Conservation (phyloP, 2,113 vertebrate species). For the Pteruthius melanotis region DNA sequence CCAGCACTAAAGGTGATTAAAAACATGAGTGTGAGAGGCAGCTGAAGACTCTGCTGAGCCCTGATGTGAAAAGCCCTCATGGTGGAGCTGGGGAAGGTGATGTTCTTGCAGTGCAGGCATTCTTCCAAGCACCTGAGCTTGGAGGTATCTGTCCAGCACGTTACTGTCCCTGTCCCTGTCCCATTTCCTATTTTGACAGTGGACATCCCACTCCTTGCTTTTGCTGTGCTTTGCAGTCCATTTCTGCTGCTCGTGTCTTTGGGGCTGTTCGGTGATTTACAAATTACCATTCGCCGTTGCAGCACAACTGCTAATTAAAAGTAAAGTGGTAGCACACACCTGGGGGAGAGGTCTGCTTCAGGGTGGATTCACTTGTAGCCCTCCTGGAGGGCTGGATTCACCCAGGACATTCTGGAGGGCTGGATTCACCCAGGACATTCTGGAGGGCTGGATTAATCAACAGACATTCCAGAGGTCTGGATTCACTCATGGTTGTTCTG, state of each 20-base stretch:
- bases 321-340: background rate
- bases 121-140: background rate
- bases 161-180: background rate
- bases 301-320: background rate
- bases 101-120: background rate
- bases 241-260: background rate
- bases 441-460: background rate
- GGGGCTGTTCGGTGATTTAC: background rate
- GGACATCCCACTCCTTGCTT: background rate
- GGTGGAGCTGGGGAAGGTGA: background rate
- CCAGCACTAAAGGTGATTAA: background rate
- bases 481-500: background rate
- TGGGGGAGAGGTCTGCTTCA: background rate
- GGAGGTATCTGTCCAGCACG: background rate
- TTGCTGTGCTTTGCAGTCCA: background rate
- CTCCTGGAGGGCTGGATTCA: background rate
- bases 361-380: background rate
- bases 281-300: background rate
- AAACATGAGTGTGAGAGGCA: background rate
- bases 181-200: background rate
- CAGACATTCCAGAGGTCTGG: fast-evolving
- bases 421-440: background rate
- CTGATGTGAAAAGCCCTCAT: background rate
- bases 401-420: background rate
- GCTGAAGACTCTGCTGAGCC: background rate